Evolutionary conservation across 2,888 invertebrate genomes (phyloP), one percentile per base, ranked within the genome.

Genomic region (Zhengitettix transpicula): DNA sequence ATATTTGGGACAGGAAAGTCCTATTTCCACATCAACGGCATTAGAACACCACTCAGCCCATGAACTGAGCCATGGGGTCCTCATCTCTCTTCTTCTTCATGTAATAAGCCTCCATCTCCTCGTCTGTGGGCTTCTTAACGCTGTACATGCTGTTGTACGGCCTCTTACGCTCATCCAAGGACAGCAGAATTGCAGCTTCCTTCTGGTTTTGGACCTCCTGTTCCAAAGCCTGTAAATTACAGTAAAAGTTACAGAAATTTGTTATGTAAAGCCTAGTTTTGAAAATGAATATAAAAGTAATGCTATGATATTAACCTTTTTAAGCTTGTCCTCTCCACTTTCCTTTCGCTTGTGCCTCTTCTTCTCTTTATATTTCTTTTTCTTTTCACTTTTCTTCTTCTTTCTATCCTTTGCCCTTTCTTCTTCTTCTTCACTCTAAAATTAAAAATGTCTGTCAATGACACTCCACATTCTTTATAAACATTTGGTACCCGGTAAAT

Each of bases 91-190:
- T 77, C 58, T 88, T 79, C 72, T 92, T 96, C 77, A 92, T 85
- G 70, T 87, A 84, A 75, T 88, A 97, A 0, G 94, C 94, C 72
- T 98, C 97, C 71, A 96, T 81, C 72, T 98, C 94, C 64, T 92
- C 91, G 62, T 91, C 89, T 0, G 92, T 88, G 0, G 93, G 94
- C 62, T 84, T 87, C 67, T 87, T 87, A 0, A 83, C 84, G 67
- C 87, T 85, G 63, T 80, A 84, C 86, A 89, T 89, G 68, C 92
- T 93, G 73, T 98, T 96, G 73, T 95, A 99, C 0, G 91, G 86
- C 5, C 97, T 79, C 68, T 95, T 93, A 15, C 96, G 78, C 69
- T 98, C 98, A 71, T 95, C 93, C 65, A 87, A 72, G 1, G 81
- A 78, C 60, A 89, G 71, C 1, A 89, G 69, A 64, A 78, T 75